Evolutionary conservation across 2,113 vertebrate genomes (phyloP).

Genomic region (Melospiza georgiana): DNA sequence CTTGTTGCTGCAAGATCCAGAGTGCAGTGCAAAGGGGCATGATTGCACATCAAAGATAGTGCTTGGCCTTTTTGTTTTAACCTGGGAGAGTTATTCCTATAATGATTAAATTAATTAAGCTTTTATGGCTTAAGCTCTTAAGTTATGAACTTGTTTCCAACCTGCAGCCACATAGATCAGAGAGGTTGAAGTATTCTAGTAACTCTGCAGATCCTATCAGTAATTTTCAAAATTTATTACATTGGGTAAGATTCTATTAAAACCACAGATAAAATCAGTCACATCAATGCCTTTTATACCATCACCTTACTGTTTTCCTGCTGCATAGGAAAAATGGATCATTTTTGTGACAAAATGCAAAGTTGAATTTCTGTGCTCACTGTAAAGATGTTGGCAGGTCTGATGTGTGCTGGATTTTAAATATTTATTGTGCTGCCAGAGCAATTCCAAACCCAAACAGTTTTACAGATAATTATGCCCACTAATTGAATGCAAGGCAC

Average conservation of each 20-base stretch:
- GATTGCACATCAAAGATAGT: background rate
- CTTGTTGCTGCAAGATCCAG: background rate
- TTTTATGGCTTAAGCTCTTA: slow-evolving; percentile 29
- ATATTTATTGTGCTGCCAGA: slow-evolving; percentile 22
- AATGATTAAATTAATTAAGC: slow-evolving; percentile 47
- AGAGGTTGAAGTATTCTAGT: slow-evolving; percentile 13
- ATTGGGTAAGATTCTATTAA: slow-evolving; percentile 25
- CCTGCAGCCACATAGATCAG: slow-evolving; percentile 21
- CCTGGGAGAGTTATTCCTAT: slow-evolving; percentile 9
- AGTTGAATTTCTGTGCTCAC: background rate
- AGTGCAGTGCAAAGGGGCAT: background rate
- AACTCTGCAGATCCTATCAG: slow-evolving; percentile 4
- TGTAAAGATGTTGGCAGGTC: background rate
- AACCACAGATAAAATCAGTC: slow-evolving; percentile 19
- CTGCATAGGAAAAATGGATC: slow-evolving; percentile 24
- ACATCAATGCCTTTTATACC: background rate
- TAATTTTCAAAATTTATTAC: slow-evolving; percentile 42
- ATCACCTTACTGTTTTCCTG: background rate
- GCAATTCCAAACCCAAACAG: background rate
- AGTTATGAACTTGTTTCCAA: slow-evolving; percentile 47
- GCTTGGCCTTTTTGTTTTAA: background rate
- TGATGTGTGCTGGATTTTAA: slow-evolving; percentile 25
- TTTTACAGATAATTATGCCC: slow-evolving; percentile 5
- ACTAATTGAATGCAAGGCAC: background rate
- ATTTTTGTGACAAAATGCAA: slow-evolving; percentile 34